Base-by-base conservation (phyloP, 2,113 vertebrate species). In the Mustela lutreola region DNA sequence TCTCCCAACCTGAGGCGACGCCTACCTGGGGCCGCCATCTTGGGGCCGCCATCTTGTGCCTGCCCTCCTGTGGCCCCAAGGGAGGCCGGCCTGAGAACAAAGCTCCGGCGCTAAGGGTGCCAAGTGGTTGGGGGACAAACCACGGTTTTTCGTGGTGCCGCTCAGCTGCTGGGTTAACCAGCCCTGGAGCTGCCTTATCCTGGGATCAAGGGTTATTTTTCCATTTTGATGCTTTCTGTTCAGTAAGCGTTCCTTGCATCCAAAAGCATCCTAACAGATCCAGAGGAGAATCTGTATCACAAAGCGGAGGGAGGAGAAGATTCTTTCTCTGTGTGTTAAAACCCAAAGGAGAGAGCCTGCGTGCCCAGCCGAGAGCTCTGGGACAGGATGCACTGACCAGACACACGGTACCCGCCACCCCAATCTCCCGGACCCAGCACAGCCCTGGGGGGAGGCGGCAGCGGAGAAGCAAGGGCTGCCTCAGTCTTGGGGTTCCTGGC, bases 101-200 rank as follows among this genome's bases (percentile, higher is more conserved):
- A 78, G 42, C 21, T 33, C 15, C 24, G 28, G 11, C 3, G 1
- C 7, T 28, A 0, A 42, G 48, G 16, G 15, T 60, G 1, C 42
- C 1, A 3, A 83, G 14, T 18, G 26, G 89, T 21, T 10, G 4
- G 0, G 21, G 70, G n/a, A 48, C 91, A 82, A 28, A 16, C 45
- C 76, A 2, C 1, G 6, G 50, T 36, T n/a, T n/a, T 79, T 5
- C 0, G 12, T 16, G 45, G 22, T 3, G 63, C 18, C 0, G n/a
- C 62, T 33, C n/a, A 58, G 84, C 28, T 12, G n/a, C 26, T 26
- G 48, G 21, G 36, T 6, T 2, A 10, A 15, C 10, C 6, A 14
- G 36, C 31, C 42, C 63, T 11, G 28, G 21, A 7, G 14, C 21
- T 18, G 26, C 70, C 71, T 48, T 18, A 1, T 65, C 56, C 0